Base-by-base conservation (phyloP, 2,797 vertebrate genomes). In the Paratrypauchen microcephalus region DNA sequence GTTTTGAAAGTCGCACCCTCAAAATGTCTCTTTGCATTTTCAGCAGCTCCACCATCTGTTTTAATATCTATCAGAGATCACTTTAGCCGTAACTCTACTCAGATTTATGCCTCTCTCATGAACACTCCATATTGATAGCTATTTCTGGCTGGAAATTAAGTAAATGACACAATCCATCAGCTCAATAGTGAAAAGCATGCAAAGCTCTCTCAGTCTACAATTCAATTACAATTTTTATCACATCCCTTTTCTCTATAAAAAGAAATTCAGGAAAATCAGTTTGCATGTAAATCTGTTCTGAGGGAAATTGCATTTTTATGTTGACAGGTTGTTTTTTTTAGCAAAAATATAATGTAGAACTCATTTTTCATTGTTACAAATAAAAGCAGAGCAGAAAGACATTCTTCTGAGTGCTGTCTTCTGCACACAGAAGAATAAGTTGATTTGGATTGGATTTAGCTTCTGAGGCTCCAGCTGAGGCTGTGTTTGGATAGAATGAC, bases 71-170 rank as follows among this genome's bases (percentile, higher is more conserved):
- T 79, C 68, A 66, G 67, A 73, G 63, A 75, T 60, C 70, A 28
- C 58, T 26, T 48, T 58, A 52, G 79, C 74, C 78, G 72, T 87
- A 83, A 83, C 74, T 78, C 72, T 61, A 30, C 66, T 58, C 82
- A 72, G 76, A 86, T 83, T 82, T 77, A 88, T 82, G 76, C 69
- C 48, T 72, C 82, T 84, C 85, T 75, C 77, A 76, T 85, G 79
- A 80, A 79, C 83, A 55, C 82, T 87, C 74, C 45, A 71, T 79
- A 87, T 88, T 91, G 83, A 90, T 86, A 77, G 81, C 83, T 85
- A 70, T 88, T 88, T 87, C 81, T 78, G 78, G 74, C 68, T 79
- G 80, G 78, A 89, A 87, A 92, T 92, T 82, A 89, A 83, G 83
- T 74, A 82, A 88, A 89, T 87, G 84, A 83, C 82, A 70, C 78